Evolutionary conservation across 2,113 vertebrate species (phyloP), one percentile per base, ranked within the genome.

Genomic region (Phoenicopterus ruber): DNA sequence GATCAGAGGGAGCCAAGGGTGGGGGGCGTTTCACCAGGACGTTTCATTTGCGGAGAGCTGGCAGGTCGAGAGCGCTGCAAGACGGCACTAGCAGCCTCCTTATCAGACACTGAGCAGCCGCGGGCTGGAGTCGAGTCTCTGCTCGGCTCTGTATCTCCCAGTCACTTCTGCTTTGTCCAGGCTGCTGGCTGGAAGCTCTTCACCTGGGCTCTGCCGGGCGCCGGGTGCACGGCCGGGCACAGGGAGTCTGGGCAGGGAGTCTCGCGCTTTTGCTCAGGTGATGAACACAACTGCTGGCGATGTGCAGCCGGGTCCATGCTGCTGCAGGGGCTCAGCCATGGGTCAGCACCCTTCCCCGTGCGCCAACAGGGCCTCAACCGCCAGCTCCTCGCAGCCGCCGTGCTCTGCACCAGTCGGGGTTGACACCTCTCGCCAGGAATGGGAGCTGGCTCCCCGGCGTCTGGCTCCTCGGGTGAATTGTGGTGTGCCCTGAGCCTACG

Each of bases 401-500:
- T 8, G 0, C 17, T 49, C 74, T 2, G 55, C 66, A 15, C 44
- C 63, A 11, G 49, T 3, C 14, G 6, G 73, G 93, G 20, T n/a
- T 74, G 18, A 49, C 88, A 25, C 26, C 72, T 58, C 67, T 73
- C 14, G 24, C 76, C 92, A 38, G 88, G 54, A 93, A 87, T 24
- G 77, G 94, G 57, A 93, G 94, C 83, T 5, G 96, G 95, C 94
- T 96, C 97, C 96, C 93, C 17, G 3, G 88, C 82, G 86, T 89
- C 97, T 97, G 95, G 86, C 92, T 95, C 91, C 93, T 28, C 77
- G 61, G 95, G 88, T 94, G 83, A 70, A 69, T 55, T 89, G 96
- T 32, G 91, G 89, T 34, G 80, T 28, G 96, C 89, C 85, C 95
- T 93, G 94, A 93, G 94, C 86, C 72, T 24, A 7, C 3, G 95